phyloP scores from a whole-genome alignment of 2,797 vertebrate genomes.

The Gymnopithys bicolor region DNA sequence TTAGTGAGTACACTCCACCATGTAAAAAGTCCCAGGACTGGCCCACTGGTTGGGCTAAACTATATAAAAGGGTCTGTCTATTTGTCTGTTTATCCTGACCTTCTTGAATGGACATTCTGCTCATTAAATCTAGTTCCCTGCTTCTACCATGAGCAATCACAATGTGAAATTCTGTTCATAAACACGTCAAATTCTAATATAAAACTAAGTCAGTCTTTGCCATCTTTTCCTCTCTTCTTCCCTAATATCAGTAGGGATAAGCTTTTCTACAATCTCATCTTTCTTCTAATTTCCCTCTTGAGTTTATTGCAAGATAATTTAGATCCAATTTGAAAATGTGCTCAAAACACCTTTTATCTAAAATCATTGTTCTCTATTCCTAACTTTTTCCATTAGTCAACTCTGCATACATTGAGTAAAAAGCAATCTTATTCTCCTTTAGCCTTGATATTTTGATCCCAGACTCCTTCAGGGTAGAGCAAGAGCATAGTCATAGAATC shows the following conservation, averaged over 20 bases:
- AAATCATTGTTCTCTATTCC: neutral
- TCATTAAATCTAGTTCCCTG: neutral
- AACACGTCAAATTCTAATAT: neutral
- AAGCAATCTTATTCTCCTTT: neutral
- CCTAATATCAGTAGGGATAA: neutral
- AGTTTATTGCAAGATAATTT: slow-evolving; percentile 22
- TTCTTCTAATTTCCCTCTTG: neutral
- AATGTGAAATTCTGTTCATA: slow-evolving; percentile 11
- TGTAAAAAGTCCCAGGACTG: neutral
- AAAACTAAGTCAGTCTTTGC: neutral
- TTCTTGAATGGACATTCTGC: neutral
- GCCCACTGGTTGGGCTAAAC: neutral
- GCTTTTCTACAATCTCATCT: neutral
- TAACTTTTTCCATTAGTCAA: neutral
- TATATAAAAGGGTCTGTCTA: neutral
- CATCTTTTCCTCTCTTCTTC: neutral
- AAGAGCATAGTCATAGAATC: neutral
- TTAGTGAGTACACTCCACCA: neutral
- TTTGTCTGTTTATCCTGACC: neutral
- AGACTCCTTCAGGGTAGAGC: neutral
- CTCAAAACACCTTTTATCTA: neutral
- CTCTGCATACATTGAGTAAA: neutral
- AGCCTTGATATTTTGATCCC: neutral
- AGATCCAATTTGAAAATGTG: neutral
- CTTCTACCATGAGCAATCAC: neutral